Evolutionary conservation across 2,888 invertebrate species (phyloP).

Genomic region (Seira ritae): DNA sequence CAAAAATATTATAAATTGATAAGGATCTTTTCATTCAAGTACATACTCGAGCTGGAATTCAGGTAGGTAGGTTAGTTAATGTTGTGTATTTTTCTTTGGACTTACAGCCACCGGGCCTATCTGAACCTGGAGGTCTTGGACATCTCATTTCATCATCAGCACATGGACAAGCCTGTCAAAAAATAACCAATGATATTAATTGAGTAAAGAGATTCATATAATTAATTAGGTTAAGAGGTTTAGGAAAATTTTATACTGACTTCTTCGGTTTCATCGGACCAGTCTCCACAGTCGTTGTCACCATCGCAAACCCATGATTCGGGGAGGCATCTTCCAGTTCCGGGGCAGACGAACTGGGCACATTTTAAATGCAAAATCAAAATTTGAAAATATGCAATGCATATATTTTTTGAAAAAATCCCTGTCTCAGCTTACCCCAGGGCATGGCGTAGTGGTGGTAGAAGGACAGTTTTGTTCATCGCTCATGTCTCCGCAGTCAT

Average conservation of each 20-base stretch:
- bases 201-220: too few relatives aligned
- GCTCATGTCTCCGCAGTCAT: slow-evolving; percentile 18
- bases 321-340: slow-evolving; percentile 13
- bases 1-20: neutral
- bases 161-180: neutral
- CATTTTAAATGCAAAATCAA: too few relatives aligned
- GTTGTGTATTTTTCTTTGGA: neutral
- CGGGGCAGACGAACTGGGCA: neutral
- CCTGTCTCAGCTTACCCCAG: slow-evolving; percentile 15
- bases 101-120: slow-evolving; percentile 22
- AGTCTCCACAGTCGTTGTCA: slow-evolving; percentile 20
- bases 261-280: neutral
- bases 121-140: neutral
- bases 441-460: slow-evolving; percentile 22
- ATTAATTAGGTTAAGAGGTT: too few relatives aligned
- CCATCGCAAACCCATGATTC: slow-evolving; percentile 28
- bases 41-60: too few relatives aligned
- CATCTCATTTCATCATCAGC: neutral
- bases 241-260: neutral
- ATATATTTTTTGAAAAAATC: too few relatives aligned
- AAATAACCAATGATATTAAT: neutral
- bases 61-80: too few relatives aligned
- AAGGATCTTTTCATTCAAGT: too few relatives aligned
- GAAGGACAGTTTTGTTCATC: slow-evolving; percentile 18
- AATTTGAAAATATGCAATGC: too few relatives aligned